phyloP scores from a whole-genome alignment of 1,140 invertebrate genomes.

The Polyergus mexicanus region DNA sequence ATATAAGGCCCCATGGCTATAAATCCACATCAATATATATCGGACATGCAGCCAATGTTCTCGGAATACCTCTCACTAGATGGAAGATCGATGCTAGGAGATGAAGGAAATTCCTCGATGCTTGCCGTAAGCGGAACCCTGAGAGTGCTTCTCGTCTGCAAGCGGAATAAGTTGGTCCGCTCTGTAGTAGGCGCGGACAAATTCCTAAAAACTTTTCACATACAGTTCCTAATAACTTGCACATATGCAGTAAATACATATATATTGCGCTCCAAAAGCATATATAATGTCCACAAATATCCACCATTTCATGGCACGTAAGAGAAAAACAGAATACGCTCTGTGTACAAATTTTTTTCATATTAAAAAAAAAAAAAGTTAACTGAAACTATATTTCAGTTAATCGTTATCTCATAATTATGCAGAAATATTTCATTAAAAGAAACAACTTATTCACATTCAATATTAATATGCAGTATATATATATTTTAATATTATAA shows the following conservation, averaged over 20 bases:
- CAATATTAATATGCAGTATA: neutral
- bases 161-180: constrained; percentile 40
- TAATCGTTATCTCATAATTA: neutral
- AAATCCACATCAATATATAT: constrained; percentile 46
- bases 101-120: constrained; percentile 62
- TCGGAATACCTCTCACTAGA: constrained; percentile 23
- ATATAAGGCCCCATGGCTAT: neutral
- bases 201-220: constrained; percentile 16
- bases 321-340: neutral
- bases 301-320: neutral
- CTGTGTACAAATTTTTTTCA: neutral
- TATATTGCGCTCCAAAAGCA: neutral
- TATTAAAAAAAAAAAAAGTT: neutral
- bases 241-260: neutral
- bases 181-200: neutral
- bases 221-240: neutral
- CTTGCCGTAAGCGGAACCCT: constrained; percentile 50
- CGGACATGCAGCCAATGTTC: constrained; percentile 32
- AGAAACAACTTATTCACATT: neutral
- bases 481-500: too few relatives aligned
- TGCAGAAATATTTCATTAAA: too few relatives aligned
- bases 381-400: neutral
- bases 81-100: constrained; percentile 57
- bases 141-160: constrained; percentile 10
- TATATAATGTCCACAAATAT: neutral